Conservation (phyloP, 2,888 invertebrate genomes). For the Scaptodrosophila latifasciaeformis region DNA sequence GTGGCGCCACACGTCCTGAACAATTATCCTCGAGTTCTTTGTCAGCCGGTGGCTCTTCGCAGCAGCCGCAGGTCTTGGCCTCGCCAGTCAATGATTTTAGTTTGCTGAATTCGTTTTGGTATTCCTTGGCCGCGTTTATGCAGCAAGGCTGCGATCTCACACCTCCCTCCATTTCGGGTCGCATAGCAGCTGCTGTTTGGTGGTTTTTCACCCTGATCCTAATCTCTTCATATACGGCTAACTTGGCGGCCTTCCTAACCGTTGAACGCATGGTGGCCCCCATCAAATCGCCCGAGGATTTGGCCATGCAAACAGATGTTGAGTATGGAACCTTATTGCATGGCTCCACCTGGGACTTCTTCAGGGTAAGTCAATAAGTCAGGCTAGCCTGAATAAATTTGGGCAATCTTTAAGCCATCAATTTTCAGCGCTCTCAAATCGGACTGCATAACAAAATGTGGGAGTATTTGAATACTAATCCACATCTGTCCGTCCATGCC, state of each 20-base stretch:
- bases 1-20: constrained; percentile 48
- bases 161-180: constrained; percentile 83
- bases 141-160: constrained; percentile 98
- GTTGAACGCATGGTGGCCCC: constrained; percentile 97
- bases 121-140: constrained; percentile 97
- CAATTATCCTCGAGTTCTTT: neutral
- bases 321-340: constrained; percentile 88
- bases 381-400: neutral
- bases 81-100: constrained; percentile 86
- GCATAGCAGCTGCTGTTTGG: constrained; percentile 99
- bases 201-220: constrained; percentile 99
- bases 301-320: constrained; percentile 94
- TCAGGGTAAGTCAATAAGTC: constrained; percentile 75
- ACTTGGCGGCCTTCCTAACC: constrained; percentile 97
- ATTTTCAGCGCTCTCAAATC: constrained; percentile 86
- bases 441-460: constrained; percentile 93
- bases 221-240: constrained; percentile 98
- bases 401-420: neutral
- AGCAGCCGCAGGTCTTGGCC: constrained; percentile 28
- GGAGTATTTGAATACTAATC: constrained; percentile 93
- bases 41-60: neutral
- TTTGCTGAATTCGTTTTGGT: constrained; percentile 97
- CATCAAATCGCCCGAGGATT: constrained; percentile 92
- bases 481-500: constrained; percentile 86
- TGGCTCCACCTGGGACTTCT: constrained; percentile 91